These are phyloP conservation scores for Pseudomyrmex cubaensis DNA, from an alignment of 1,140 invertebrate species.

Conservation along the genomic window DNA sequence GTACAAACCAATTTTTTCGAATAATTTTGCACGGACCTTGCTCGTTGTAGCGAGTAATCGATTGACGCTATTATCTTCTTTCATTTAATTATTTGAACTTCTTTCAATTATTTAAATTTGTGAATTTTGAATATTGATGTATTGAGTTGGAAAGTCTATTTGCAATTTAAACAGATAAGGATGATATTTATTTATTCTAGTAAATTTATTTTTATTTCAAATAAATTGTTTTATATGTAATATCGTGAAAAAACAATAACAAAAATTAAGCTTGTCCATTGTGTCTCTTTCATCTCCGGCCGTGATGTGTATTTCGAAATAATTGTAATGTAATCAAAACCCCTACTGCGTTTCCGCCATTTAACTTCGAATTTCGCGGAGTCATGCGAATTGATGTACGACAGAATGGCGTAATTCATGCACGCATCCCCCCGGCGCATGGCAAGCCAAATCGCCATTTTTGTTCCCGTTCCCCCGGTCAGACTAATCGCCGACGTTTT, in stretches of 20 bases:
- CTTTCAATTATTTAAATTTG: not conserved
- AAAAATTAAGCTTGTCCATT: not conserved
- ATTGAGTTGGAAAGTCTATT: not conserved
- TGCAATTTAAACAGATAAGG: not conserved
- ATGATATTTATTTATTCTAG: not conserved
- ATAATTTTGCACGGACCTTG: too few species aligned
- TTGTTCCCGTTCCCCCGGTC: slow-evolving; percentile 31
- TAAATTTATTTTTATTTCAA: not conserved
- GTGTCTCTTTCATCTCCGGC: not conserved
- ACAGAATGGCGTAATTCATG: slow-evolving; percentile 43
- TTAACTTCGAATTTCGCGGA: slow-evolving; percentile 32
- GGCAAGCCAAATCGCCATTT: slow-evolving; percentile 50
- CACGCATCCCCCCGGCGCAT: slow-evolving; percentile 23
- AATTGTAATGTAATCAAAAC: not conserved
- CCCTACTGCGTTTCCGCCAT: slow-evolving; percentile 20
- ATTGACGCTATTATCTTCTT: too few species aligned
- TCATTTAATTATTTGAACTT: not conserved
- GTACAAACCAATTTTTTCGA: not conserved
- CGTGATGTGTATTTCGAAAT: not conserved
- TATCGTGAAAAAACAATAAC: too few species aligned
- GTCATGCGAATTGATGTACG: slow-evolving; percentile 42
- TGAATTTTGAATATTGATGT: not conserved
- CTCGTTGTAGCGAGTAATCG: too few species aligned
- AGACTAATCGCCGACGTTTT: slow-evolving; percentile 64
- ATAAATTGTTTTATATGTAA: not conserved